Conservation (phyloP, 1,140 invertebrate species). For the Sweltsa coloradensis region DNA sequence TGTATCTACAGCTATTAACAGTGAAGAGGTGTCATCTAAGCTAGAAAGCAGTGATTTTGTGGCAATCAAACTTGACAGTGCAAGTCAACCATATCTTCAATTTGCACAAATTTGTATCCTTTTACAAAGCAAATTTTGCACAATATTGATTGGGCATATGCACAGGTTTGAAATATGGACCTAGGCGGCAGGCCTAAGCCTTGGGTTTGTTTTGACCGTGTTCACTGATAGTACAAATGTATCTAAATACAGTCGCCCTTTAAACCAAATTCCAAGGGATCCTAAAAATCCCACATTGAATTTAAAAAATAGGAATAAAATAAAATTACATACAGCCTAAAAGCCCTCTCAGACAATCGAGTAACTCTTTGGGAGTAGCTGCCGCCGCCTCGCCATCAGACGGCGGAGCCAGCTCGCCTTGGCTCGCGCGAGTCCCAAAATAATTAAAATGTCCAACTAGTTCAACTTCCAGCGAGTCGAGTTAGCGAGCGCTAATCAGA, state of each 20-base stretch:
- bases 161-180: not conserved
- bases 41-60: conserved; percentile 51
- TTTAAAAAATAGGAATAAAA: too few relatives aligned
- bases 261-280: not conserved
- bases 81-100: conserved; percentile 56
- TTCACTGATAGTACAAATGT: not conserved
- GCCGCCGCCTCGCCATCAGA: too few relatives aligned
- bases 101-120: conserved; percentile 79
- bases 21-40: conserved; percentile 34
- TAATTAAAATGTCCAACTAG: too few relatives aligned
- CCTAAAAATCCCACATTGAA: not conserved
- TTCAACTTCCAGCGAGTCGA: too few relatives aligned
- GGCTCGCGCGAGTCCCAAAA: too few relatives aligned
- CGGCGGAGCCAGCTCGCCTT: too few relatives aligned
- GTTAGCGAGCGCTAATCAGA: too few relatives aligned
- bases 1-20: conserved; percentile 41
- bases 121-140: conserved; percentile 24
- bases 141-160: not conserved
- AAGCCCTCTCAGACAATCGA: too few relatives aligned
- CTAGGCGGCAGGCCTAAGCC: not conserved
- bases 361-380: too few relatives aligned
- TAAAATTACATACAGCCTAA: too few relatives aligned
- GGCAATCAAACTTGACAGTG: conserved; percentile 55
- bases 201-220: not conserved
- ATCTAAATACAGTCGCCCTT: not conserved